Conservation (phyloP, 2,888 invertebrate species). For the Portevinia maculata region DNA sequence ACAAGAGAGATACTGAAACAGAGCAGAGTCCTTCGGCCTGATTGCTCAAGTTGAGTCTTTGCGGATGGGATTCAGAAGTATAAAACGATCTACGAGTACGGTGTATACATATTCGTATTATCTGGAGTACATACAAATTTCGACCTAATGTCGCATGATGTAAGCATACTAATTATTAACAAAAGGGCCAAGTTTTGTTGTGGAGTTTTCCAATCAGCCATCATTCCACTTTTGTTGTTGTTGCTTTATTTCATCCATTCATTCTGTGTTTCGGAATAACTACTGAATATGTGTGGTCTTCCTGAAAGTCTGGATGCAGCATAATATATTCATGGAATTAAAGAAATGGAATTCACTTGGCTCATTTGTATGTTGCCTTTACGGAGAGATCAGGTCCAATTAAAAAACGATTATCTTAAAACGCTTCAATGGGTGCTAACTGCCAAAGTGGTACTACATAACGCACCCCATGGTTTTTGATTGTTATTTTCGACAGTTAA, state of each 20-base stretch:
- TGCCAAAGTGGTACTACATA: conserved; percentile 42
- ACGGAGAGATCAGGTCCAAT: conserved; percentile 42
- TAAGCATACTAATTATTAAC: conserved; percentile 72
- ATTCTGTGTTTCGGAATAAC: conserved; percentile 45
- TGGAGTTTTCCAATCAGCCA: conserved; percentile 50
- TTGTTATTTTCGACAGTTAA: conserved; percentile 29
- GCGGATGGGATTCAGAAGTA: conserved; percentile 49
- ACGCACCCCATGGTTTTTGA: background rate
- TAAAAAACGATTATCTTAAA: conserved; percentile 65
- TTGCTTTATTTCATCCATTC: conserved; percentile 42
- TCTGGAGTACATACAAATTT: conserved; percentile 54
- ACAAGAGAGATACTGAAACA: conserved; percentile 22
- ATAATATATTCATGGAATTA: conserved; percentile 53
- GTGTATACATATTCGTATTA: conserved; percentile 35
- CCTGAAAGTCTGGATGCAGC: conserved; percentile 37
- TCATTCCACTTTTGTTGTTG: conserved; percentile 12
- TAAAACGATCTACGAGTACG: conserved; percentile 33
- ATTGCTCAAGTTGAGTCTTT: conserved; percentile 61
- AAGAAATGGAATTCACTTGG: conserved; percentile 19
- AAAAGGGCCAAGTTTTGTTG: conserved; percentile 62
- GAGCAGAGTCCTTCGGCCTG: conserved; percentile 47
- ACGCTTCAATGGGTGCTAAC: conserved; percentile 34
- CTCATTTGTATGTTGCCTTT: conserved; percentile 10
- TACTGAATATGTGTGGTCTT: conserved; percentile 54
- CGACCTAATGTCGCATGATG: conserved; percentile 70